Evolutionary conservation across 2,888 invertebrate genomes (phyloP), one percentile per base, ranked within the genome.

Genomic region (Macroteleia sp.): DNA sequence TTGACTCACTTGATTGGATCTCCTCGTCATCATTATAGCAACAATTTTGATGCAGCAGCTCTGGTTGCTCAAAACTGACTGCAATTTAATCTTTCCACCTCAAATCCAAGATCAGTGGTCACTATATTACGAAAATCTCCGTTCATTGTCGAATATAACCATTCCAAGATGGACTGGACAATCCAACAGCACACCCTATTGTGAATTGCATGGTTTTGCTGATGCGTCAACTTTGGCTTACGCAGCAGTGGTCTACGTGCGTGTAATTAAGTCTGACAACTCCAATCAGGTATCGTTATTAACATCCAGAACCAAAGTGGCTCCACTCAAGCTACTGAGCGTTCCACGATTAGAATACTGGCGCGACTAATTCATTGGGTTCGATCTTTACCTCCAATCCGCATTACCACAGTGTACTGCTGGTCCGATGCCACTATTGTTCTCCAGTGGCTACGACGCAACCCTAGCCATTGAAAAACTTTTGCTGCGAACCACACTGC

Each of bases 351-450:
- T 36, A 14, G 54, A 54, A 22, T 22, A 36, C 6, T 25, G 14
- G n/a, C n/a, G n/a, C n/a, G n/a, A 25, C 25, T 44, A 5, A 39
- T 39, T 22, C 6, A 8, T 39, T 25, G 25, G 25, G 25, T 25
- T 6, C 3, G 25, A 25, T 25, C 25, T 6, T 25, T 25, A 25
- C 25, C 25, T 3, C 25, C 25, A 25, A 5, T 25, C 25, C 25
- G 19, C 25, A 12, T 32, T 52, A n/a, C 30, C 14, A 32, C 9
- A 4, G 12, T 32, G n/a, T 25, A 52, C 20, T 42, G 42, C 12
- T 57, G 57, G 42, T 8, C 41, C 10, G 44, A 57, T 41, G 17
- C 41, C 16, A 57, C 12, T 10, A 57, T 34, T 9, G 41, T 57
- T 1, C 22, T 41, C 1, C 16, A 16, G 8, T 44, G 32, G 41